A percentile compares a stretch with the other conserved stretches of the same genome.
Evolutionary conservation across 1,140 invertebrate species (phyloP).

Genomic region (Zaprionus taronus): DNA sequence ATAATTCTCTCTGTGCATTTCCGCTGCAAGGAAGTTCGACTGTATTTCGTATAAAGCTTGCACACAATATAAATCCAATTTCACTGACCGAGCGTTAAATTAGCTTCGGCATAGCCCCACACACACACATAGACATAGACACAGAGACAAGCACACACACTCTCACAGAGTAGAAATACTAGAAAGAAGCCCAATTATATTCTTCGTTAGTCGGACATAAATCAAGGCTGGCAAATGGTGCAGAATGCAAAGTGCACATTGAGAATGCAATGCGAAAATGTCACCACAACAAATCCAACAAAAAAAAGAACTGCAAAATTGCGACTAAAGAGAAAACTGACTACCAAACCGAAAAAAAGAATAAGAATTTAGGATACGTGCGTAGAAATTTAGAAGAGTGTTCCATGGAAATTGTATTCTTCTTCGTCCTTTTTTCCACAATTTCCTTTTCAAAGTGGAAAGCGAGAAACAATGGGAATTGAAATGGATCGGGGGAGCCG

Average conservation of each 20-base stretch:
- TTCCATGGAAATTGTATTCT: conserved; percentile 54
- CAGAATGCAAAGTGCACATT: conserved; percentile 54
- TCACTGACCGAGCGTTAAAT: conserved; percentile 67
- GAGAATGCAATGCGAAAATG: conserved; percentile 26
- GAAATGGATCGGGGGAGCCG: conserved; percentile 2
- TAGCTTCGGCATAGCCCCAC: conserved; percentile 37
- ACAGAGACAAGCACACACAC: background rate
- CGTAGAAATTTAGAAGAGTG: conserved; percentile 46
- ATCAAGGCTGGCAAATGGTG: conserved; percentile 62
- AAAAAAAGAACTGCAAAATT: conserved; percentile 35
- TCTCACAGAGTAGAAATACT: background rate
- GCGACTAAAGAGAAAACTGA: conserved; percentile 23
- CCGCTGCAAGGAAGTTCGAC: conserved; percentile 1
- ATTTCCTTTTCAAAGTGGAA: conserved; percentile 1
- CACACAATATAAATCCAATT: conserved; percentile 69
- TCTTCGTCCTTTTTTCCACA: background rate
- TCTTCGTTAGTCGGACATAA: conserved; percentile 68
- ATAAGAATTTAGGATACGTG: conserved; percentile 23
- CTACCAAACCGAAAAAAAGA: conserved; percentile 42
- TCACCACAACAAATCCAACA: conserved; percentile 12
- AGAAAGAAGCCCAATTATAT: conserved; percentile 68
- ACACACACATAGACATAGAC: conserved; percentile 1
- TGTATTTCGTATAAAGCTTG: conserved; percentile 9
- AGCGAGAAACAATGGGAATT: conserved; percentile 31
- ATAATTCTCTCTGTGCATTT: background rate